Base-by-base conservation (phyloP, 2,113 vertebrate genomes). In the Nannobrachium achirus region DNA sequence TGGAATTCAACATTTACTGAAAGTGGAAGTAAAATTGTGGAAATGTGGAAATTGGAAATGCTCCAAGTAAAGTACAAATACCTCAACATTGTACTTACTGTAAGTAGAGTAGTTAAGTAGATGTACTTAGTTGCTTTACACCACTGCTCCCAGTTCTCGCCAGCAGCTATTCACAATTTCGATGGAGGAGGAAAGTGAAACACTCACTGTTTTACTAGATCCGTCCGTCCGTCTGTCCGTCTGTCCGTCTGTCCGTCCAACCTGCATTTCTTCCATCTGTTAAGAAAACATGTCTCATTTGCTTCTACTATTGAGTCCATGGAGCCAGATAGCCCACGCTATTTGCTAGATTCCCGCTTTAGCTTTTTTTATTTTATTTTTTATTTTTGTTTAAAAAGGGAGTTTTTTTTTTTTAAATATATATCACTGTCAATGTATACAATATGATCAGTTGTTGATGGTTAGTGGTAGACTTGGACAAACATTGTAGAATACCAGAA, bases 191-290 rank as follows among this genome's bases (percentile, higher is more conserved):
- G 18, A 62, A 18, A n/a, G 39, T 8, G 44, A 61, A 20, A 1
- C 33, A 16, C 15, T 50, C 2, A 14, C 5, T 38, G 25, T 53
- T 79, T 71, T 39, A 69, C 55, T 44, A 45, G 20, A 33, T n/a
- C n/a, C 68, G 67, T n/a, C 66, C 75, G 46, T 69, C 60, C 33
- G 53, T 77, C 71, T 55, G n/a, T n/a, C n/a, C n/a, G n/a, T n/a
- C n/a, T n/a, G n/a, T 65, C 62, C 60, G 44, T 78, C 63, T 52
- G 40, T 65, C 66, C 69, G 58, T 40, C 56, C 14, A 41, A n/a
- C 65, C 52, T 64, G 25, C 53, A 49, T 3, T 46, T 16, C 7
- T 10, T 74, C 45, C 18, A 39, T 59, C 44, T 45, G 52, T 55
- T 51, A 11, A 19, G 6, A 11, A 8, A 0, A 39, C 3, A 49